Evolutionary conservation across 2,888 invertebrate species (phyloP).

Genomic region (Leptopilina syphax): DNA sequence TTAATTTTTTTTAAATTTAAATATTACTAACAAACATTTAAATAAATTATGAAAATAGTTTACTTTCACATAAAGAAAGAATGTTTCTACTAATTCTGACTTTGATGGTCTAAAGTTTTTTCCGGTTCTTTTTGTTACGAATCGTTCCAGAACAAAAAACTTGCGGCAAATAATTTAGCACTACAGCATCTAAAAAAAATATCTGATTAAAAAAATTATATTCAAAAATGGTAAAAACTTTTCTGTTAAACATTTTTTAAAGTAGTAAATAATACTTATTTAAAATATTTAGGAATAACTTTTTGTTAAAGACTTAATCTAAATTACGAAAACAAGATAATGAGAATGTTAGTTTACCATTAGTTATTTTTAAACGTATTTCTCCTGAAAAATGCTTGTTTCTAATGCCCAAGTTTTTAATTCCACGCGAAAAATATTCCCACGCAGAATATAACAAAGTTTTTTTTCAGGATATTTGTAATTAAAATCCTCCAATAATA

Average conservation of each 20-base stretch:
- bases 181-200: not conserved
- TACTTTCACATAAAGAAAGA: not conserved
- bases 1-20: not conserved
- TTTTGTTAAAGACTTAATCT: too few relatives aligned
- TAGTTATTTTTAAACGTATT: not conserved
- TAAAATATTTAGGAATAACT: too few relatives aligned
- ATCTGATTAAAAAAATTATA: not conserved
- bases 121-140: constrained; percentile 18
- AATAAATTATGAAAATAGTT: not conserved
- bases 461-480: not conserved
- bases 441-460: not conserved
- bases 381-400: not conserved
- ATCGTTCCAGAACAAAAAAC: constrained; percentile 3
- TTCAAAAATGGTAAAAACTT: too few relatives aligned
- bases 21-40: too few relatives aligned
- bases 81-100: constrained; percentile 21
- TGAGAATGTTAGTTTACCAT: not conserved
- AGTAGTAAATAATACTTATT: too few relatives aligned
- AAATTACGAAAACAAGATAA: too few relatives aligned
- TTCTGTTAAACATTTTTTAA: too few relatives aligned
- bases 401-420: not conserved
- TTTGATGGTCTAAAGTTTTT: constrained; percentile 10
- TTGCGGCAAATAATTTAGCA: not conserved
- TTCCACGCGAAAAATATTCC: not conserved
- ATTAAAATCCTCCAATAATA: constrained; percentile 8